phyloP scores from a whole-genome alignment of 2,797 vertebrate species.

The Phalanger gymnotis region DNA sequence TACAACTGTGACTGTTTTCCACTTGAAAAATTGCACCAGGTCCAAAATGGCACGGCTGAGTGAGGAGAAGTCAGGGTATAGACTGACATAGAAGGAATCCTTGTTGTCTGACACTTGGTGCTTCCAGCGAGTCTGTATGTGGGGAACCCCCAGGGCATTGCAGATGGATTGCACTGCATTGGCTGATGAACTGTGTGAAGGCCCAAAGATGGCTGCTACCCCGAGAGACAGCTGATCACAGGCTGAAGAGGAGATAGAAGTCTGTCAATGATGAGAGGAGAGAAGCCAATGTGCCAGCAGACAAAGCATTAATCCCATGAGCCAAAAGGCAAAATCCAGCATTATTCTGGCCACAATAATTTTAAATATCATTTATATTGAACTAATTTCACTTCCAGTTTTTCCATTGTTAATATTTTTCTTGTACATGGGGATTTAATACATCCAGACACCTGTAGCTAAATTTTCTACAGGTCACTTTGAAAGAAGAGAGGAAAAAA shows the following conservation, averaged over 20 bases:
- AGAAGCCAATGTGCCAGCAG: slow-evolving; percentile 76
- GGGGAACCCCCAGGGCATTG: slow-evolving; percentile 97
- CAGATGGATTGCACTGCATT: slow-evolving; percentile 99
- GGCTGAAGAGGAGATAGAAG: slow-evolving; percentile 87
- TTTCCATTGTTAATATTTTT: background rate
- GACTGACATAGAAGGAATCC: slow-evolving; percentile 97
- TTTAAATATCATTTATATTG: background rate
- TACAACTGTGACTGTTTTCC: slow-evolving; percentile 98
- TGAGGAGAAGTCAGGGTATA: slow-evolving; percentile 98
- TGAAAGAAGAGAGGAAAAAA: background rate
- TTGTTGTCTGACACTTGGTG: slow-evolving; percentile 99
- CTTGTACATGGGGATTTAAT: slow-evolving; percentile 27
- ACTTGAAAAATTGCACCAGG: slow-evolving; percentile 99
- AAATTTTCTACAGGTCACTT: slow-evolving; percentile 13
- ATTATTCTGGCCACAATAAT: slow-evolving; percentile 5
- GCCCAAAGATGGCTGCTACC: slow-evolving; percentile 98
- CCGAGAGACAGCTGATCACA: slow-evolving; percentile 98
- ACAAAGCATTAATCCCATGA: slow-evolving; percentile 50
- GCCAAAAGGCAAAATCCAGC: slow-evolving; percentile 39
- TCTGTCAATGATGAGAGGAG: slow-evolving; percentile 79
- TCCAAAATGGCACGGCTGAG: slow-evolving; percentile 98
- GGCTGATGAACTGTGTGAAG: slow-evolving; percentile 98
- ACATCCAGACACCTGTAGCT: background rate
- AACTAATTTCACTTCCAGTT: slow-evolving; percentile 19
- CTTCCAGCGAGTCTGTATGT: slow-evolving; percentile 99